Evolutionary conservation across 2,888 invertebrate species (phyloP).

Genomic region (Pecten maximus): DNA sequence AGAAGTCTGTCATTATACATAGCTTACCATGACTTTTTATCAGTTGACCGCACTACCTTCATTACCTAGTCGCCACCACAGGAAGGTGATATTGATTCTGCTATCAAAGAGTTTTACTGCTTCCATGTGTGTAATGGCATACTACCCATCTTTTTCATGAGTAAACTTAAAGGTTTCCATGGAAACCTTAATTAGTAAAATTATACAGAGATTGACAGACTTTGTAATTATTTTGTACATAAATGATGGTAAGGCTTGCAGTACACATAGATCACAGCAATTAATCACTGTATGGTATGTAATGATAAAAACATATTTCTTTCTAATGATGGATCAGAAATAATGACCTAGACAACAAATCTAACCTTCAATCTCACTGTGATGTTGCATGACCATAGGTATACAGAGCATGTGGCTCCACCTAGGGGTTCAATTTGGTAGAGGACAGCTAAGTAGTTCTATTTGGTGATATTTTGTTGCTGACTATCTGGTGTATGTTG

Average conservation of each 20-base stretch:
- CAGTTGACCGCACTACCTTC: background rate
- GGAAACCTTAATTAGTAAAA: background rate
- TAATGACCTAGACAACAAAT: too few relatives aligned
- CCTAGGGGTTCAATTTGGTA: too few relatives aligned
- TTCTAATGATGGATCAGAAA: too few relatives aligned
- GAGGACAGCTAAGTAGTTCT: background rate
- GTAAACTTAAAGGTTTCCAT: background rate
- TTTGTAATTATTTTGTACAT: too few relatives aligned
- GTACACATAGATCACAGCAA: too few relatives aligned
- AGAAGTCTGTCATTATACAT: background rate
- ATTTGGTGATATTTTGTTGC: background rate
- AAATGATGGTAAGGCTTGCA: too few relatives aligned
- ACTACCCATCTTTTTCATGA: background rate
- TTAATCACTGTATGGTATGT: too few relatives aligned
- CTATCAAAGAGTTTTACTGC: background rate
- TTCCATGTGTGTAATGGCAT: background rate
- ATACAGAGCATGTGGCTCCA: too few relatives aligned
- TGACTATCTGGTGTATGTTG: background rate
- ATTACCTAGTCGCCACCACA: background rate
- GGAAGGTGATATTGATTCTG: background rate
- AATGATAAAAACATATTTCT: too few relatives aligned
- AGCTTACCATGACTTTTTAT: background rate
- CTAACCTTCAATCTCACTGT: too few relatives aligned
- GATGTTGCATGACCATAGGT: too few relatives aligned
- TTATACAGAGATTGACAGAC: background rate